Evolutionary conservation across 2,888 invertebrate genomes (phyloP).

Genomic region (Agonopterix heracliana): DNA sequence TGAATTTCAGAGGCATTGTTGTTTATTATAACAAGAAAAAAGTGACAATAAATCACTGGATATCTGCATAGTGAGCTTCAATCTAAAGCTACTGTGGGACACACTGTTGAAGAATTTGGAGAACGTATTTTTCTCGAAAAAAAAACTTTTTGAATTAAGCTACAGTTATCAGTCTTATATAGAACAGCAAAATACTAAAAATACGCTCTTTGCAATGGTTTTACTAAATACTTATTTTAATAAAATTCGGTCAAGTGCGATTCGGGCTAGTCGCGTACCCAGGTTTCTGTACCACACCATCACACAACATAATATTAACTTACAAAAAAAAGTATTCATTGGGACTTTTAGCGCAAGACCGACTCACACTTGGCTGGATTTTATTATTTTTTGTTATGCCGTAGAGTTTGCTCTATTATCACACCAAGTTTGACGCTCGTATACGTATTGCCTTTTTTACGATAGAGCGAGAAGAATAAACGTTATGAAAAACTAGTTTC

Average conservation of each 20-base stretch:
- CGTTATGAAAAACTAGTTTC: background rate
- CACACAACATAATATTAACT: too few species aligned
- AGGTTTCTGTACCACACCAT: too few species aligned
- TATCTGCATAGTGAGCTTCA: slow-evolving; percentile 33
- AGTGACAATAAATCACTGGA: slow-evolving; percentile 38
- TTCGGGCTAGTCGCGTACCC: too few species aligned
- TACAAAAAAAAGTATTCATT: too few species aligned
- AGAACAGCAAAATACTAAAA: background rate
- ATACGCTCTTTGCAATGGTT: background rate
- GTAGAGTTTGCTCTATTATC: too few species aligned
- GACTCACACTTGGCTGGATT: too few species aligned
- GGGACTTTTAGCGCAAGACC: too few species aligned
- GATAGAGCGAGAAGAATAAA: background rate
- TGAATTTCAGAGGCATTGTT: slow-evolving; percentile 35
- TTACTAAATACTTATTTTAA: background rate
- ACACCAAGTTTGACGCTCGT: too few species aligned
- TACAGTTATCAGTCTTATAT: background rate
- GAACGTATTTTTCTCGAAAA: slow-evolving; percentile 1
- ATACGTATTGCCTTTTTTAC: too few species aligned
- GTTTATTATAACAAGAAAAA: slow-evolving; percentile 37
- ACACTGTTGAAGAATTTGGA: slow-evolving; percentile 10
- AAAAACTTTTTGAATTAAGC: background rate
- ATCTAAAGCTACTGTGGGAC: slow-evolving; percentile 24
- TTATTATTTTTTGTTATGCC: too few species aligned
- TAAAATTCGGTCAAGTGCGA: too few species aligned